Evolutionary conservation across 2,888 invertebrate genomes (phyloP), one percentile per base, ranked within the genome.

Genomic region (Erannis defoliaria): DNA sequence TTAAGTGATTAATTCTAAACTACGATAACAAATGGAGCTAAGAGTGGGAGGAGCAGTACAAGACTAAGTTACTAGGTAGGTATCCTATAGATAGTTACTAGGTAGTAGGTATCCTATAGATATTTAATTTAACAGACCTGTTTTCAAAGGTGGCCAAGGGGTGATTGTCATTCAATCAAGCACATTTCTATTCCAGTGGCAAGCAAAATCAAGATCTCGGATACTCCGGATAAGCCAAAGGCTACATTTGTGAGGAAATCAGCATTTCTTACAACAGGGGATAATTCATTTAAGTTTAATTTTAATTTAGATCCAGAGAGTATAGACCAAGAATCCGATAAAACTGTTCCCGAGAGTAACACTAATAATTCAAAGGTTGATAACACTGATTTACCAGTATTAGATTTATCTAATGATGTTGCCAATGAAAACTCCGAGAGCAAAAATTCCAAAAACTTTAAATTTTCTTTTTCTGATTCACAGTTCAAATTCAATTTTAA

Each of bases 191-290:
- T 93, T 94, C 70, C 86, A 94, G 94, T 88, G 85, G 88, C 92
- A 68, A 89, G 90, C 72, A 94, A 94, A 84, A 93, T 95, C 67
- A 94, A 94, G 82, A 94, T 95, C 70, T 87, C 92, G 49, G 82
- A 93, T 29, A 86, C 77, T 54, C 84, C 93, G 14, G 90, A 89
- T 59, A 87, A 89, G 72, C 93, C 73, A 49, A 96, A 96, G 79
- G 96, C 95, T 6, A 90, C 94, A 68, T 97, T 96, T 87, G 78
- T 96, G 12, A 95, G 94, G 76, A 96, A 96, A 86, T 95, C 96
- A 1, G 89, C 91, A 26, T 90, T 94, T 71, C 73, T 88, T 46
- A 86, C 89, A 8, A 92, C 93, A 0, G 94, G 93, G 5, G 85
- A 93, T 67, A 93, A 84, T 62, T 86, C 90, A 46, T 95, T 95